A percentile compares a stretch with the other conserved stretches of the same genome.
These are phyloP conservation scores for Hanleya hanleyi DNA, from an alignment of 2,888 invertebrate species.

Conservation along the genomic window DNA sequence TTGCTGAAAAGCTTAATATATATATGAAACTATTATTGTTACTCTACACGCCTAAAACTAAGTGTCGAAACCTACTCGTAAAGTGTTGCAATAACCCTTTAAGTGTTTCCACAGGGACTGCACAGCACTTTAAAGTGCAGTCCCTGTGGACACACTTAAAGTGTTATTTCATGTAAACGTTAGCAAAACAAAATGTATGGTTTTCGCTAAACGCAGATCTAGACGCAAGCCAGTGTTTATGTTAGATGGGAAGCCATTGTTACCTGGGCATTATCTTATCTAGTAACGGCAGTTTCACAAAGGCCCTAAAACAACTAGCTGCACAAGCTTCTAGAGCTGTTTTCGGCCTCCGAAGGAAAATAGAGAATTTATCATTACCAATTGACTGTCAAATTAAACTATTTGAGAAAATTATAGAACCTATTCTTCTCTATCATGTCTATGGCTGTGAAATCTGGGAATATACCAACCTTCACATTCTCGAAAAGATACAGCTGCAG, in stretches of 20 bases:
- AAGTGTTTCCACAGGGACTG: too few relatives aligned
- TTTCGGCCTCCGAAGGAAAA: neutral
- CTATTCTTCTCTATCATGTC: too few relatives aligned
- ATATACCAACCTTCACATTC: too few relatives aligned
- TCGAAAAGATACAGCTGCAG: too few relatives aligned
- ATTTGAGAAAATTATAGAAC: neutral
- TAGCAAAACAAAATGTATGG: neutral
- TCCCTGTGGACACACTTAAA: neutral
- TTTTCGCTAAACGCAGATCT: neutral
- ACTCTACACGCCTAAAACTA: neutral
- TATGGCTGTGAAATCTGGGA: too few relatives aligned
- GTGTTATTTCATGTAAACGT: neutral
- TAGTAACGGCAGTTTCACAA: neutral
- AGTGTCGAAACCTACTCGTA: too few relatives aligned
- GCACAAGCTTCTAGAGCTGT: neutral
- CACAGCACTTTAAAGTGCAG: too few relatives aligned
- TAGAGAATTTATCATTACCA: neutral
- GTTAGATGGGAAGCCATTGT: neutral
- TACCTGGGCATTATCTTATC: neutral
- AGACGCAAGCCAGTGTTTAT: neutral
- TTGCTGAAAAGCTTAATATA: neutral
- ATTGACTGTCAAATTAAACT: neutral
- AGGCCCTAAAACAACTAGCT: neutral
- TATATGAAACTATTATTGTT: neutral
- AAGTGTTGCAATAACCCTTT: too few relatives aligned